Base-by-base conservation (phyloP, 1,140 invertebrate species). In the Galleria mellonella region DNA sequence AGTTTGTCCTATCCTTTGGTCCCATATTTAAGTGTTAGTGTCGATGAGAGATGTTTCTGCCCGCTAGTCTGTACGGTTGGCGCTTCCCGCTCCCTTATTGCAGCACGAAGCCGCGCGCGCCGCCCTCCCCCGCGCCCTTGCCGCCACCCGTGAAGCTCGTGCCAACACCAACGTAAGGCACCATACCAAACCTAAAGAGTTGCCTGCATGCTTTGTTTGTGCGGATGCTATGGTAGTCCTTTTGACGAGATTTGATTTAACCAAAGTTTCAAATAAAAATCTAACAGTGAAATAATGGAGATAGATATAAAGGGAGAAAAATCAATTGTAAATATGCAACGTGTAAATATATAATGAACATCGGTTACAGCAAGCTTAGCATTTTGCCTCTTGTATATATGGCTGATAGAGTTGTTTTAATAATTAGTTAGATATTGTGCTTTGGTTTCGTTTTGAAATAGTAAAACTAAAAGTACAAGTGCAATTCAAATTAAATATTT, bases 41-140 rank as follows among this genome's bases (percentile, higher is more conserved):
- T 83, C 81, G 81, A 79, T 85, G 76, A 83, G 78, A 85, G 78
- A 83, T 85, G 73, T 85, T 85, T 83, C 78, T 85, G 76, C 73
- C 86, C 90, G 90, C 90, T 92, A 95, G 93, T 94, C 91, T 94
- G 90, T 94, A 94, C 90, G 93, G 93, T 93, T 95, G 94, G 94
- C 93, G 93, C 89, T 95, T 95, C 90, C 94, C 94, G 89, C 92
- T 94, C 91, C 93, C 93, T 90, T 94, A 95, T 94, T 95, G 93
- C 91, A 92, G 91, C 88, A 93, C 93, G 89, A 94, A 93, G 91
- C 78, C 76, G 77, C 77, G 76, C 87, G 89, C 87, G 86, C 91
- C 88, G 88, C 93, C 90, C 75, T 93, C 89, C 89, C 93, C 90
- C 88, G 88, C 90, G 83, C 91, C 91, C 78, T 86, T 92, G 86